These are phyloP conservation scores for Coturnix japonica DNA, from an alignment of 2,113 vertebrate genomes.

Conservation along the genomic window DNA sequence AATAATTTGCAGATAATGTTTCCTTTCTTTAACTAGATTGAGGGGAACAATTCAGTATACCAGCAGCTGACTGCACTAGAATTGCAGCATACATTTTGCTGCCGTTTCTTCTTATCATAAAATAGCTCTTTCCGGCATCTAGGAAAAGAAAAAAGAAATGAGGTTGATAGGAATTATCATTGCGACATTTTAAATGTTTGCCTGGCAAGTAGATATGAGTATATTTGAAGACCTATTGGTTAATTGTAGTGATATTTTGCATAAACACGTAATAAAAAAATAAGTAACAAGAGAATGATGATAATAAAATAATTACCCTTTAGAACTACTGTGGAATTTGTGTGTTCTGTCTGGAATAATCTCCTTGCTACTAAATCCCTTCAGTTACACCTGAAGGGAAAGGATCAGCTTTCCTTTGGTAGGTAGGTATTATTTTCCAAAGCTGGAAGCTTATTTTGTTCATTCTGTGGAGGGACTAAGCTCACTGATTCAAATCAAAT, in stretches of 20 bases:
- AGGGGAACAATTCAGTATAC: background rate
- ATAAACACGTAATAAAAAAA: background rate
- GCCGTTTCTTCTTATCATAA: conserved; percentile 12
- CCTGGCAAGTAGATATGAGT: background rate
- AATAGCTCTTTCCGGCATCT: background rate
- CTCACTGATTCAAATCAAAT: background rate
- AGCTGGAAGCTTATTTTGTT: background rate
- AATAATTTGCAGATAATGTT: background rate
- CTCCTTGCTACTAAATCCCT: background rate
- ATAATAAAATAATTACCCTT: background rate
- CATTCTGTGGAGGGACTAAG: background rate
- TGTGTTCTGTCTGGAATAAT: background rate
- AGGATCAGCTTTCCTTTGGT: background rate
- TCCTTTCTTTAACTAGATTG: background rate
- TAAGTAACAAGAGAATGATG: background rate
- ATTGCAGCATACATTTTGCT: background rate
- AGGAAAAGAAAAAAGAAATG: background rate
- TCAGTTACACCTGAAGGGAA: background rate
- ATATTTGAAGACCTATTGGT: background rate
- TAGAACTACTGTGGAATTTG: background rate
- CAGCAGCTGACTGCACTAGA: background rate
- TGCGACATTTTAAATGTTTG: background rate
- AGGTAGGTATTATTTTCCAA: background rate
- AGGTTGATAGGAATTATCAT: background rate
- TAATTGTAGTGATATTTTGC: background rate